A percentile compares a stretch with the other conserved stretches of the same genome.
Conservation (phyloP, 2,888 invertebrate species). For the Prionchulus punctatus region DNA sequence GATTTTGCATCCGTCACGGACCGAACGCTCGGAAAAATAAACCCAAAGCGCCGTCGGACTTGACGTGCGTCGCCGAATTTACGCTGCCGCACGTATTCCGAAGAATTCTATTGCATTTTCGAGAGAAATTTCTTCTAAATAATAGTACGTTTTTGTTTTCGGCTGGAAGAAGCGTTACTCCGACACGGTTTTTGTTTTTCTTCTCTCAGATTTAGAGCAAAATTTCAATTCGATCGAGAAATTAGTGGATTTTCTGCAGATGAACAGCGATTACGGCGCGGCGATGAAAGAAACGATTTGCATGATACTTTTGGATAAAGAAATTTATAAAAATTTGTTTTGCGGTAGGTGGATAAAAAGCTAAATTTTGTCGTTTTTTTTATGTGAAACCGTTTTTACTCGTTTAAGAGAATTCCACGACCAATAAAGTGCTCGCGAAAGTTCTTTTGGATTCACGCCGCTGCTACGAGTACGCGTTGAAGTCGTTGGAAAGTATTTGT, state of each 20-base stretch:
- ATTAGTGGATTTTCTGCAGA: constrained; percentile 64
- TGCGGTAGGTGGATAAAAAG: no score
- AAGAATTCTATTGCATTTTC: constrained; percentile 51
- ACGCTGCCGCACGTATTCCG: constrained; percentile 55
- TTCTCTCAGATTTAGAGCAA: no score
- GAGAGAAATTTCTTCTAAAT: constrained; percentile 20
- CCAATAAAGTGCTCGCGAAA: no score
- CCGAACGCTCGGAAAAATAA: constrained; percentile 57
- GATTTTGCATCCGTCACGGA: constrained; percentile 82
- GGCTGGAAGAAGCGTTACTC: no score
- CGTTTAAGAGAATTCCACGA: no score
- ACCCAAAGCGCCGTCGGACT: constrained; percentile 53
- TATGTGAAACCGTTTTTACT: no score
- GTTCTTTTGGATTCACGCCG: no score
- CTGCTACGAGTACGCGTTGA: not conserved
- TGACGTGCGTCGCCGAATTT: constrained; percentile 75
- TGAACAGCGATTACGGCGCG: constrained; percentile 87
- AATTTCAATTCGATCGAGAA: constrained; percentile 12
- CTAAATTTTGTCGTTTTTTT: no score
- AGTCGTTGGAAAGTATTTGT: not conserved
- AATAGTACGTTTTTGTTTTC: no score
- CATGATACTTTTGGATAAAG: constrained; percentile 67
- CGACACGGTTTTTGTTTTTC: no score
- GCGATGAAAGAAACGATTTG: constrained; percentile 87
- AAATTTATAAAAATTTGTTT: constrained; percentile 41